A percentile compares a stretch with the other conserved stretches of the same genome.
Evolutionary conservation across 2,888 invertebrate genomes (phyloP).

Genomic region (Ariolimax columbianus): DNA sequence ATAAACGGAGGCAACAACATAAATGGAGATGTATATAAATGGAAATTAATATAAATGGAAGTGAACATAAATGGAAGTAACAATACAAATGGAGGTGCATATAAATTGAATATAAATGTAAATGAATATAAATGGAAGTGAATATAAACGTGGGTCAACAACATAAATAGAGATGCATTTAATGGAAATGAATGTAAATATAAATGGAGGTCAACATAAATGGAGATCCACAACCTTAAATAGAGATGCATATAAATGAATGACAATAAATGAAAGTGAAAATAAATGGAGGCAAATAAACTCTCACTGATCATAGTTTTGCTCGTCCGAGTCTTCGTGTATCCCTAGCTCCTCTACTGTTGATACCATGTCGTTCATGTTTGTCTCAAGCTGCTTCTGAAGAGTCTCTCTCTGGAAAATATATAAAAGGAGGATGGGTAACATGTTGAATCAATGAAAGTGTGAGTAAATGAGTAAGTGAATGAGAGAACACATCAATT

Average conservation of each 20-base stretch:
- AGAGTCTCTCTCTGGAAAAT: conserved; percentile 85
- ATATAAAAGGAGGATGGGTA: not conserved
- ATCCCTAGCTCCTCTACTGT: conserved; percentile 82
- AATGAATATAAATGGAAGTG: no score
- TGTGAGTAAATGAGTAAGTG: not conserved
- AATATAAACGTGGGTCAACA: no score
- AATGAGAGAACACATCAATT: not conserved
- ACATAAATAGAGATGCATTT: not conserved
- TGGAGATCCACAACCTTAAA: no score
- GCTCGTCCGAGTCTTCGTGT: conserved; percentile 80
- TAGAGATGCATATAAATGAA: no score
- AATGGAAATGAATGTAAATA: not conserved
- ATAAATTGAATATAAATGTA: no score
- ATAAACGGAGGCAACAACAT: no score
- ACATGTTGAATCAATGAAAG: not conserved
- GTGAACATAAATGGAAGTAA: no score
- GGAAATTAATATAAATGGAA: no score
- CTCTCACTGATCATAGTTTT: conserved; percentile 80
- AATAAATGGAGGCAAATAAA: not conserved
- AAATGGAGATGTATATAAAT: no score
- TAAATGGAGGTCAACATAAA: no score
- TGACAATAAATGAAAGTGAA: not conserved
- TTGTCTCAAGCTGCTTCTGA: conserved; percentile 89
- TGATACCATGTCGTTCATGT: conserved; percentile 88
- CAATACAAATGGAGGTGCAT: no score